phyloP scores from a whole-genome alignment of 2,888 invertebrate genomes.

The Caradrina kadenii region DNA sequence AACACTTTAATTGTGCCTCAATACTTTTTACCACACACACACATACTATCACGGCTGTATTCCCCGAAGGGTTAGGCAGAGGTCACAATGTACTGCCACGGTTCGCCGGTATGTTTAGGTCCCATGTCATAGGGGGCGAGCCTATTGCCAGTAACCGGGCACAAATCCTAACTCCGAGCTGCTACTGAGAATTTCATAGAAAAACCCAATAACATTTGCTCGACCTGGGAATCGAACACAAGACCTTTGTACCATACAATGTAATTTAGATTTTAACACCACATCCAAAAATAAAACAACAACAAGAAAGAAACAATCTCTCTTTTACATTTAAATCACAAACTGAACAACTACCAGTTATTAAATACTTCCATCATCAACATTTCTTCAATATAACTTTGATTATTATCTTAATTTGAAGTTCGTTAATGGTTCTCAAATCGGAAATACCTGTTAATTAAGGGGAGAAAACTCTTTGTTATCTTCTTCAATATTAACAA shows the following conservation, averaged over 20 bases:
- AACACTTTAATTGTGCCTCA: not conserved
- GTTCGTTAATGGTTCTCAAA: slow-evolving; percentile 58
- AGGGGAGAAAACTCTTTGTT: slow-evolving; percentile 54
- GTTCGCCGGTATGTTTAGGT: too few species aligned
- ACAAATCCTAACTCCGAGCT: too few species aligned
- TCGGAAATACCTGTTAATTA: slow-evolving; percentile 67
- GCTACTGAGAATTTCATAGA: too few species aligned
- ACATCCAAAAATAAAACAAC: slow-evolving; percentile 13
- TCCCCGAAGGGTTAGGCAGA: too few species aligned
- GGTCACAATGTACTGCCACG: too few species aligned
- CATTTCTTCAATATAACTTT: slow-evolving; percentile 56
- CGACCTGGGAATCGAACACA: too few species aligned
- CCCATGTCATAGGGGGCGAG: too few species aligned
- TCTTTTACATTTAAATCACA: slow-evolving; percentile 44
- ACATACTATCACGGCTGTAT: too few species aligned
- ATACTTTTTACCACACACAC: not conserved
- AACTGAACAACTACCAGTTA: slow-evolving; percentile 43
- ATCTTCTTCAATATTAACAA: slow-evolving; percentile 51
- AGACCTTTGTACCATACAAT: not conserved
- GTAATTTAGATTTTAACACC: not conserved
- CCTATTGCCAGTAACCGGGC: too few species aligned
- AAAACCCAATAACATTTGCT: too few species aligned
- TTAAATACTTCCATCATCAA: slow-evolving; percentile 31
- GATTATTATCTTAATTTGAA: slow-evolving; percentile 61
- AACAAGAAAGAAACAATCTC: slow-evolving; percentile 29